A percentile compares a stretch with the other conserved stretches of the same genome.
phyloP scores from a whole-genome alignment of 2,113 vertebrate species.

The Empidonax traillii region DNA sequence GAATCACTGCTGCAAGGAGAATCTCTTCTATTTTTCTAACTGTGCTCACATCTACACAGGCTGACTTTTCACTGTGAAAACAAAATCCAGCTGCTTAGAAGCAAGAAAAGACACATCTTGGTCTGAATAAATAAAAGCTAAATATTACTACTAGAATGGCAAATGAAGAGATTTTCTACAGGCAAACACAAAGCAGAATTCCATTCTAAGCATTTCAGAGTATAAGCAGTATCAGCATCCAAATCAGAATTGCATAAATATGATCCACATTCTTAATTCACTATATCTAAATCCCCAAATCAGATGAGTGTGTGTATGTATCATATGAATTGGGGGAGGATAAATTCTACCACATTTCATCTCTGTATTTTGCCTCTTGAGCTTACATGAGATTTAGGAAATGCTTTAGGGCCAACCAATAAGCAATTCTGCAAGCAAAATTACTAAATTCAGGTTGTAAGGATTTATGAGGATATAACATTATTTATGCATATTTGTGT shows the following conservation, averaged over 20 bases:
- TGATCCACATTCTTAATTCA: constrained; percentile 10
- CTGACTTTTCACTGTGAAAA: constrained; percentile 17
- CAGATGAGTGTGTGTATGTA: not conserved
- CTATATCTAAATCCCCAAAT: not conserved
- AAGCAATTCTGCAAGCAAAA: not conserved
- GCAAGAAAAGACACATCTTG: constrained; percentile 28
- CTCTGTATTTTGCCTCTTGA: not conserved
- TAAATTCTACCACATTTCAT: not conserved
- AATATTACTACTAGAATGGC: constrained; percentile 7
- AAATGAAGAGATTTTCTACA: constrained; percentile 37
- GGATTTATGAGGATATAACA: not conserved
- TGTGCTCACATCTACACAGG: not conserved
- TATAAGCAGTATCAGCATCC: not conserved
- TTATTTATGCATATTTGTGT: constrained; percentile 36
- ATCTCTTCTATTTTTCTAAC: not conserved
- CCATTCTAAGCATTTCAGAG: not conserved
- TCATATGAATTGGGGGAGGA: not conserved
- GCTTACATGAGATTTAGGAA: not conserved
- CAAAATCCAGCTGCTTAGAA: constrained; percentile 53
- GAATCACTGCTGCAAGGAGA: constrained; percentile 47
- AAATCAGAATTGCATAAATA: constrained; percentile 19
- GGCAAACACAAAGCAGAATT: constrained; percentile 25
- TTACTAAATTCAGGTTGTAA: not conserved
- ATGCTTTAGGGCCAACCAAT: not conserved
- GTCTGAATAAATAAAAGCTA: constrained; percentile 40